A percentile compares a stretch with the other conserved stretches of the same genome.
phyloP scores from a whole-genome alignment of 2,888 invertebrate genomes.

The Beris morrisii region DNA sequence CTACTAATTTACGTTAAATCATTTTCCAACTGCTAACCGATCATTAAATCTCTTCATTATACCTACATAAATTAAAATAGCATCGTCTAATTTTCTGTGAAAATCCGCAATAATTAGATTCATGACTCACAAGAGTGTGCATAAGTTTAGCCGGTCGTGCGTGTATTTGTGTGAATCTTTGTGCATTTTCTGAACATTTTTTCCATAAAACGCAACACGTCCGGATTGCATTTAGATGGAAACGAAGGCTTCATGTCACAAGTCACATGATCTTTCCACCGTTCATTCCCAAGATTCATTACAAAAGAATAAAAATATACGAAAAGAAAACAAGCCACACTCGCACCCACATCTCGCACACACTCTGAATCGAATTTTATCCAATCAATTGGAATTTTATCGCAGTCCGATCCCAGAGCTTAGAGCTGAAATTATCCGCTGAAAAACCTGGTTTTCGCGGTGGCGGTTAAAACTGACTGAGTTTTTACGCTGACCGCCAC shows the following conservation, averaged over 20 bases:
- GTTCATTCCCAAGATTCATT: too few relatives aligned
- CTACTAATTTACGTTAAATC: too few relatives aligned
- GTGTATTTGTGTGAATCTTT: constrained; percentile 4
- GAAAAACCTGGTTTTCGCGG: constrained; percentile 3
- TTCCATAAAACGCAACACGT: constrained; percentile 28
- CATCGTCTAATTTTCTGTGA: constrained; percentile 6
- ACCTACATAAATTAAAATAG: too few relatives aligned
- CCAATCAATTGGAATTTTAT: constrained; percentile 29
- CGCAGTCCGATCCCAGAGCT: constrained; percentile 9
- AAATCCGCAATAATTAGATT: constrained; percentile 12
- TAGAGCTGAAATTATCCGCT: neutral
- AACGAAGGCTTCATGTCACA: too few relatives aligned
- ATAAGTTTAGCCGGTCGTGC: constrained; percentile 5
- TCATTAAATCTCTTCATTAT: too few relatives aligned
- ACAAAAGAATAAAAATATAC: neutral
- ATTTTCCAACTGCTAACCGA: too few relatives aligned
- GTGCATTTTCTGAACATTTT: constrained; percentile 20
- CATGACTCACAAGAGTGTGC: constrained; percentile 27
- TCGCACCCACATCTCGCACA: neutral
- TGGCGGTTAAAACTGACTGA: constrained; percentile 24
- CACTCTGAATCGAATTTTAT: constrained; percentile 9
- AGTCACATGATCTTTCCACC: neutral
- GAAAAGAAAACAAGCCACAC: constrained; percentile 17
- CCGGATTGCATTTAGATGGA: constrained; percentile 7
- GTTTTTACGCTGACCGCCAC: constrained; percentile 7